phyloP scores from a whole-genome alignment of 92 coral and sea anemone genomes.

The Ricordea florida region DNA sequence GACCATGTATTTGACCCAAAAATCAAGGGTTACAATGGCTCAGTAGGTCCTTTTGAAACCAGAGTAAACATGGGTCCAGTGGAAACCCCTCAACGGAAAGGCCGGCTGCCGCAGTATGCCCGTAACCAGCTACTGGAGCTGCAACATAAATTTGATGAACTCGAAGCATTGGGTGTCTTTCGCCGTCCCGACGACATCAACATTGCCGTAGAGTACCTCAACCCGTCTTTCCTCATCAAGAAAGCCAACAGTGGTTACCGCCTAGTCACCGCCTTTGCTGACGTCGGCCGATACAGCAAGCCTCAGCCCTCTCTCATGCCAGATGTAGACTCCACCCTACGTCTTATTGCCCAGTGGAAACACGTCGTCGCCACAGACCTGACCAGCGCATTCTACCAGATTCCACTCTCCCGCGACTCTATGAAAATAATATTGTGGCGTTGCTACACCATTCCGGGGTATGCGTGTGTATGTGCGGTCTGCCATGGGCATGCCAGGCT shows the following conservation, averaged over 20 bases:
- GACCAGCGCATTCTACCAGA: conserved; percentile 68
- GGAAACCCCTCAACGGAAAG: conserved; percentile 70
- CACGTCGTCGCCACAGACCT: conserved; percentile 50
- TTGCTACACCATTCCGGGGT: conserved; percentile 46
- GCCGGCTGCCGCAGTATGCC: conserved; percentile 67
- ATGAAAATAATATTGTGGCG: conserved; percentile 63
- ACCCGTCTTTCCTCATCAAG: conserved; percentile 52
- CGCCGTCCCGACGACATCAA: conserved; percentile 39
- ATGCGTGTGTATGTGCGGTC: conserved; percentile 33
- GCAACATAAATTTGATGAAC: conserved; percentile 38
- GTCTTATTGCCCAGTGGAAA: conserved; percentile 61
- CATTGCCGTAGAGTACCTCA: conserved; percentile 30
- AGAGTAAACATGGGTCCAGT: conserved; percentile 79
- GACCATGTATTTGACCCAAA: conserved; percentile 41
- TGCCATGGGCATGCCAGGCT: conserved; percentile 66
- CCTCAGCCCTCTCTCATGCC: conserved; percentile 56
- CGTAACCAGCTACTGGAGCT: conserved; percentile 22
- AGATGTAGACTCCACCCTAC: conserved; percentile 24
- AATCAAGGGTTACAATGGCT: conserved; percentile 73
- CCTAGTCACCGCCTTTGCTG: conserved; percentile 48
- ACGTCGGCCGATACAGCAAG: conserved; percentile 36
- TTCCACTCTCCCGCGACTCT: conserved; percentile 44
- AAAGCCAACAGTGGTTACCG: conserved; percentile 38
- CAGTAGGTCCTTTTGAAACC: conserved; percentile 67
- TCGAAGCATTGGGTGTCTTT: conserved; percentile 42